Evolutionary conservation across 2,888 invertebrate species (phyloP).

Genomic region (Drosophila meridiana): DNA sequence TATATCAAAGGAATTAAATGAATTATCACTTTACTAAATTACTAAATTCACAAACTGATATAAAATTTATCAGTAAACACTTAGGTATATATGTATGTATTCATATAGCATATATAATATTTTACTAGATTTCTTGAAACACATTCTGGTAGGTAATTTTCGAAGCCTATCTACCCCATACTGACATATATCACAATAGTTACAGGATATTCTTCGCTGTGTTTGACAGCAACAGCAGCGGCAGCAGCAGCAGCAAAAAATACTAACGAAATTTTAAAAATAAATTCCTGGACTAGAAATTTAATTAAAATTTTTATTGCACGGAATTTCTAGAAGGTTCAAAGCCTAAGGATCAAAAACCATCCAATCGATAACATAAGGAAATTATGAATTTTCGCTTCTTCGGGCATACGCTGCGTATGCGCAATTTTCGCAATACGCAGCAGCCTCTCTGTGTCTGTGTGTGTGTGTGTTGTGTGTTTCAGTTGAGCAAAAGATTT

Average conservation of each 20-base stretch:
- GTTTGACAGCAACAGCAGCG: conserved; percentile 10
- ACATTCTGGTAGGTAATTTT: no score
- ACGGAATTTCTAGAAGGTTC: not conserved
- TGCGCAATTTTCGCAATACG: conserved; percentile 53
- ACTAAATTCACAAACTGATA: no score
- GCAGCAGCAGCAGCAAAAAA: conserved; percentile 9
- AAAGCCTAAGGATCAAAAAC: conserved; percentile 25
- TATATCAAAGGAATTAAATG: no score
- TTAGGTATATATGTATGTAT: no score
- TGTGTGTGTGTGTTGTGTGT: not conserved
- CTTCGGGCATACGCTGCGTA: conserved; percentile 51
- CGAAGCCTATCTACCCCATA: no score
- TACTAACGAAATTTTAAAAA: conserved; percentile 31
- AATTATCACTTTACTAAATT: no score
- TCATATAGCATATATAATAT: no score
- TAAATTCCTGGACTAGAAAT: conserved; percentile 27
- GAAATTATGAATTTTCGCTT: conserved; percentile 30
- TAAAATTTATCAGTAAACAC: no score
- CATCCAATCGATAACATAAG: conserved; percentile 39
- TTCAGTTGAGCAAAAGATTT: conserved; percentile 27
- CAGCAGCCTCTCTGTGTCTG: conserved; percentile 15
- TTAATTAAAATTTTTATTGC: conserved; percentile 62
- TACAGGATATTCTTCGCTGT: conserved; percentile 14
- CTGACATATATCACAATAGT: no score
- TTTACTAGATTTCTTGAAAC: no score